Base-by-base conservation (phyloP, 2,888 invertebrate genomes). In the Agrotis segetum region DNA sequence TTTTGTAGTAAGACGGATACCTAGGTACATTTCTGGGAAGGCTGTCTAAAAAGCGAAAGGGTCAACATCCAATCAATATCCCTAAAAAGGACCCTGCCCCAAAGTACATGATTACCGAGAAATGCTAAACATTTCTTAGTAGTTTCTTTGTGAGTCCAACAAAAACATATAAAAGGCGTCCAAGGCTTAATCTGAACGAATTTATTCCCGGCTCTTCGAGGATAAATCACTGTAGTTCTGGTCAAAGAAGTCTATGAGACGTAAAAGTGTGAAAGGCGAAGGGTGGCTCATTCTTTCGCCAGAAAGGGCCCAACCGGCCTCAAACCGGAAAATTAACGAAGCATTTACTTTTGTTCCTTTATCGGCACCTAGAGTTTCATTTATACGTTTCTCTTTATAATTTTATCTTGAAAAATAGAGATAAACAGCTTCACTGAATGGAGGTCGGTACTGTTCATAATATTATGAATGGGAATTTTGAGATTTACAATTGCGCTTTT, bases 311-410 rank as follows among this genome's bases (percentile, higher is more conserved):
- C 62, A 67, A 34, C 65, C 80, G 78, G 68, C 80, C 83, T 77
- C 89, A 90, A 91, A 92, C 94, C 94, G 94, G 94, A 94, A 94
- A 94, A 94, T 94, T 94, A 94, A 93, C 91, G 88, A 87, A 85
- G 85, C 88, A 88, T 89, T 89, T 82, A 91, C 90, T 90, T 92
- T 92, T 91, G 91, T 91, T 88, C 92, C 86, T 89, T 90, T 88
- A 89, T 87, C 86, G 86, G 83, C 82, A 85, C 84, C 81, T 82
- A 85, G 83, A 86, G 73, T 77, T 82, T 82, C 83, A 88, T 89
- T 88, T 89, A 83, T 84, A 84, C 81, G 74, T 68, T 82, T 74
- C 75, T 81, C 81, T 82, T 86, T 86, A 87, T 87, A 85, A 85
- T 86, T 88, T 86, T 87, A 84, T 85, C 83, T 81, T 79, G 74